Conservation (phyloP, 2,113 vertebrate genomes). For the Fulica atra region DNA sequence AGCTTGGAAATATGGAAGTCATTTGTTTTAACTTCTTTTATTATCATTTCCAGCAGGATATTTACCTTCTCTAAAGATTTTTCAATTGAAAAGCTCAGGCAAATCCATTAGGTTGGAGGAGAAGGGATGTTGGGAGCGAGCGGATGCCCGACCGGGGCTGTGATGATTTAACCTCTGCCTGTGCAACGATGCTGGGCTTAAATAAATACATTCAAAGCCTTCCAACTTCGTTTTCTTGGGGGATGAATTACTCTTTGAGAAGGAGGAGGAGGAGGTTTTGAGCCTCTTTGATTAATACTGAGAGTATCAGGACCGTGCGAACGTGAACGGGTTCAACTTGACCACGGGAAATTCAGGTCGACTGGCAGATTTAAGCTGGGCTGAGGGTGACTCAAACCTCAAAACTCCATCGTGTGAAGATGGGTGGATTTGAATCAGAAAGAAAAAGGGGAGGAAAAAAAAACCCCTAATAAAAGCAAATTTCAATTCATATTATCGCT, state of each 20-base stretch:
- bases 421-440: neutral
- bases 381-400: neutral
- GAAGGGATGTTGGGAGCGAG: neutral
- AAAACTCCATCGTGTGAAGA: neutral
- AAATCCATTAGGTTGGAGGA: neutral
- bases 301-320: neutral
- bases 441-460: no score
- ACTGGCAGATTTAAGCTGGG: neutral
- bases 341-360: neutral
- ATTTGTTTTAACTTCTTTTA: neutral
- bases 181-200: accelerated
- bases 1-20: neutral
- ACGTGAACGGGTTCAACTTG: accelerated
- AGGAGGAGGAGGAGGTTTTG: no score
- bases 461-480: no score
- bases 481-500: neutral
- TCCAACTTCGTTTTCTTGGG: accelerated
- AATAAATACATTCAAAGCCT: accelerated
- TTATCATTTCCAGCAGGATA: neutral
- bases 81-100: neutral
- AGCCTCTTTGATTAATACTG: neutral
- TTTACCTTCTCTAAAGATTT: neutral
- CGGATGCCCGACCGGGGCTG: no score
- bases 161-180: neutral
- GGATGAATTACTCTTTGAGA: neutral